phyloP scores from a whole-genome alignment of 2,888 invertebrate genomes.

The Epicampocera succincta region DNA sequence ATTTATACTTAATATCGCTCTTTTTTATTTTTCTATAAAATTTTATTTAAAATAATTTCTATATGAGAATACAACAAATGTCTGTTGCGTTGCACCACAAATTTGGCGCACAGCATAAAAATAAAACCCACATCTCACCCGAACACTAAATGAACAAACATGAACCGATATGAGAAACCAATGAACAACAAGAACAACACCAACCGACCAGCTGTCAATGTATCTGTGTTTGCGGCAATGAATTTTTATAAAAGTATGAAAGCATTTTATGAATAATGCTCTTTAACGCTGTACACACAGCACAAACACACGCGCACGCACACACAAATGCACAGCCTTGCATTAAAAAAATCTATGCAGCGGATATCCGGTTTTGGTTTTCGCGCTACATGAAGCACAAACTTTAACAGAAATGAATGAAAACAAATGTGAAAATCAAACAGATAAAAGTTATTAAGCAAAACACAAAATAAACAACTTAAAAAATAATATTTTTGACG shows the following conservation, averaged over 20 bases:
- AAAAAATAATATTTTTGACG: too few species aligned
- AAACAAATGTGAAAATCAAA: conserved; percentile 3
- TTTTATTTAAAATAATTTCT: conserved; percentile 25
- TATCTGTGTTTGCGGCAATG: not conserved
- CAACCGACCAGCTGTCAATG: not conserved
- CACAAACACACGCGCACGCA: not conserved
- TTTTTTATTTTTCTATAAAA: conserved; percentile 4
- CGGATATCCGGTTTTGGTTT: conserved; percentile 66
- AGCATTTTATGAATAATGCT: conserved; percentile 46
- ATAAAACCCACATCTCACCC: conserved; percentile 43
- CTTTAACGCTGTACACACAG: conserved; percentile 11
- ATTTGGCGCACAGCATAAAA: conserved; percentile 64
- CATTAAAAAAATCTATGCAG: conserved; percentile 54
- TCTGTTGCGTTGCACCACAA: conserved; percentile 64
- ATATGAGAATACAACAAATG: conserved; percentile 43
- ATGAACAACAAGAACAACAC: conserved; percentile 40
- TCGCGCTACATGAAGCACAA: conserved; percentile 59
- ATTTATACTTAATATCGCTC: not conserved
- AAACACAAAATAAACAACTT: not conserved
- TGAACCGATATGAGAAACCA: conserved; percentile 46
- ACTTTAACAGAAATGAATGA: conserved; percentile 37
- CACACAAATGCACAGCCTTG: not conserved
- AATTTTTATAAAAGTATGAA: conserved; percentile 31
- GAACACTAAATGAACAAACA: conserved; percentile 51
- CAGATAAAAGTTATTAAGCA: conserved; percentile 2